phyloP scores from a whole-genome alignment of 1,140 invertebrate genomes.

The Musca domestica region DNA sequence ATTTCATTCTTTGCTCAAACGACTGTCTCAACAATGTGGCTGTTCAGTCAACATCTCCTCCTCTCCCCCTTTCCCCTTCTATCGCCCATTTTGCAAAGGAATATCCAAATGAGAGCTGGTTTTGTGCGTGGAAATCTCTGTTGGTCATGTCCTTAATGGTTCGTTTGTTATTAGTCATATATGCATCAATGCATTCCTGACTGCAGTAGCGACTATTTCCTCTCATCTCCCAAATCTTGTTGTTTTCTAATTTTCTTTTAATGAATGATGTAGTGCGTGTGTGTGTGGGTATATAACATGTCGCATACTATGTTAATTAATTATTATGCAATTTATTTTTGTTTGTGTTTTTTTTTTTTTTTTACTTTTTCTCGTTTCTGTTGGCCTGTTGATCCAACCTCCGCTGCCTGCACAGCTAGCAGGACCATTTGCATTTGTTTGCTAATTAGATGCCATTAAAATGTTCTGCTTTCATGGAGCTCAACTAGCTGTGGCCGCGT shows the following conservation, averaged over 20 bases:
- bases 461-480: constrained; percentile 4
- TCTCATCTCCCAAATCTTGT: too few species aligned
- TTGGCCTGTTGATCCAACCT: neutral
- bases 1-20: constrained; percentile 36
- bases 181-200: constrained; percentile 47
- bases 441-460: constrained; percentile 20
- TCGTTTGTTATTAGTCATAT: constrained; percentile 50
- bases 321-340: constrained; percentile 11
- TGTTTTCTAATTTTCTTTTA: neutral
- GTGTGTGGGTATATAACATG: neutral
- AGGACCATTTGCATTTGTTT: constrained; percentile 11
- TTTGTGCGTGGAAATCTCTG: neutral
- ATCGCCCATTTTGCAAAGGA: neutral
- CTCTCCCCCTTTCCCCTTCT: neutral
- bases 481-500: neutral
- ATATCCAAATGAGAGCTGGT: constrained; percentile 13
- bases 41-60: neutral
- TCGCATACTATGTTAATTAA: constrained; percentile 12
- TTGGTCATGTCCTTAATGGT: constrained; percentile 31
- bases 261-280: constrained; percentile 1
- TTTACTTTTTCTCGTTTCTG: neutral
- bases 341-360: neutral
- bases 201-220: constrained; percentile 31
- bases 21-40: constrained; percentile 22
- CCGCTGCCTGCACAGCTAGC: neutral